Evolutionary conservation across 2,113 vertebrate genomes (phyloP).

Genomic region (Solea solea): DNA sequence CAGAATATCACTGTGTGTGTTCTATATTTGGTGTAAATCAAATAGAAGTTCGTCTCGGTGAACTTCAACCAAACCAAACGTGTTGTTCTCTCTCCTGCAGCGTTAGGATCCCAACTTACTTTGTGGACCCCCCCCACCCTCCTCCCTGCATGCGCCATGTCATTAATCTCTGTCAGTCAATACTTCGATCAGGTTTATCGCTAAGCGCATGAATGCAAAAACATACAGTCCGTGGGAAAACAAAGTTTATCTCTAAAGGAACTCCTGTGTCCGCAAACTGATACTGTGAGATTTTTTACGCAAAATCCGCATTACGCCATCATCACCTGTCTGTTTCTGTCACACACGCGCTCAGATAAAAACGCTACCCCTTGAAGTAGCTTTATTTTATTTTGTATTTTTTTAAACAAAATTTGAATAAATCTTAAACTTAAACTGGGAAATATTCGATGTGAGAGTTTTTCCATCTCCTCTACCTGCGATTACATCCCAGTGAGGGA

Average conservation of each 20-base stretch:
- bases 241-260: conserved; percentile 70
- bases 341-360: conserved; percentile 11
- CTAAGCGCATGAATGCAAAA: conserved; percentile 80
- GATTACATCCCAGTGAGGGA: background rate
- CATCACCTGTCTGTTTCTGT: conserved; percentile 23
- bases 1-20: background rate
- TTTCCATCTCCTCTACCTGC: background rate
- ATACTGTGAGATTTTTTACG: conserved; percentile 27
- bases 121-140: conserved; percentile 49
- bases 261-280: conserved; percentile 35
- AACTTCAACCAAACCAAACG: conserved; percentile 25
- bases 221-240: conserved; percentile 81
- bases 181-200: conserved; percentile 84
- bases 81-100: conserved; percentile 10
- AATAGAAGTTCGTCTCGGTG: conserved; percentile 4
- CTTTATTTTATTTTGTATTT: no score
- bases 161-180: conserved; percentile 87
- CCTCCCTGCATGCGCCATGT: conserved; percentile 54
- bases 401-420: no score
- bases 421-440: background rate
- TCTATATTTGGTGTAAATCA: background rate
- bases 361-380: background rate
- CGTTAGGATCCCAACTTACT: conserved; percentile 73
- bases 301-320: background rate
- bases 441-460: background rate